Conservation (phyloP, 2,113 vertebrate species). For the Tychaedon coryphoeus region DNA sequence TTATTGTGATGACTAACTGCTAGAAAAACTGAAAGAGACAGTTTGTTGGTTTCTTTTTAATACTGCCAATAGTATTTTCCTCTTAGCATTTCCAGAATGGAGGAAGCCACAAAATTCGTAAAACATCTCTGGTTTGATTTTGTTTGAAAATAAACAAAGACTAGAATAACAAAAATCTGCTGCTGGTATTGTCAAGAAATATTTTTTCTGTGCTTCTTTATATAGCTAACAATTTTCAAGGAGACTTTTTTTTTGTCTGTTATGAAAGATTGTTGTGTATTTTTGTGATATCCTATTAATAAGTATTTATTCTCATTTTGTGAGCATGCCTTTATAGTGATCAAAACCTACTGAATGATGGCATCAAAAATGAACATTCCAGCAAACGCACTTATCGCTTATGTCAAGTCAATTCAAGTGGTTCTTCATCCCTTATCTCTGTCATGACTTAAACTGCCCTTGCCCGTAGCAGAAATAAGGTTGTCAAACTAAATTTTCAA, state of each 20-base stretch:
- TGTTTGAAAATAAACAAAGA: neutral
- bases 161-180: neutral
- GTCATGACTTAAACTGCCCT: slow-evolving; percentile 60
- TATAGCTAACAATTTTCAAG: neutral
- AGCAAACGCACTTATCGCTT: neutral
- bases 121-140: neutral
- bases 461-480: slow-evolving; percentile 65
- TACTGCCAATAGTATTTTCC: neutral
- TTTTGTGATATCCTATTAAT: neutral
- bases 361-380: slow-evolving; percentile 12
- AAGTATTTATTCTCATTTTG: neutral
- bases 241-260: neutral
- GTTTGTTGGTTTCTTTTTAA: neutral
- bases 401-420: slow-evolving; percentile 17
- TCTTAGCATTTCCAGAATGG: neutral
- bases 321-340: neutral
- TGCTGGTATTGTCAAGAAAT: neutral
- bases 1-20: neutral
- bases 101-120: neutral
- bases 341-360: neutral
- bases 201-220: neutral
- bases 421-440: slow-evolving; percentile 37
- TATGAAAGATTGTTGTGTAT: neutral
- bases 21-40: neutral
- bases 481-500: slow-evolving; percentile 65